A percentile compares a stretch with the other conserved stretches of the same genome.
These are phyloP conservation scores for Lipotes vexillifer DNA, from an alignment of 2,113 vertebrate species.

Conservation along the genomic window DNA sequence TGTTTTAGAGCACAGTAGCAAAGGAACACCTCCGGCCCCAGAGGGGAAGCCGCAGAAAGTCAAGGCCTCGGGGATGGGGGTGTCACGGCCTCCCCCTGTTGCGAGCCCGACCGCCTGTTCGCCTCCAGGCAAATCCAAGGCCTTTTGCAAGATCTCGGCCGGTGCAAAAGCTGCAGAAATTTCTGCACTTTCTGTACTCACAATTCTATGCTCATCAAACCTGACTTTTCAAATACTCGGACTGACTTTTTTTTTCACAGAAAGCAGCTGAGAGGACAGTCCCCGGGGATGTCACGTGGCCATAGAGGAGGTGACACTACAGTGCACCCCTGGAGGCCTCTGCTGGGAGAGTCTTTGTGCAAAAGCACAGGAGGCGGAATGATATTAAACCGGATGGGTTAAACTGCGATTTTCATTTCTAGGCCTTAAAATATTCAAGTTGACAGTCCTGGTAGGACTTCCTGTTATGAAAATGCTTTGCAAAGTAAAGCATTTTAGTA, in stretches of 20 bases:
- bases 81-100: background rate
- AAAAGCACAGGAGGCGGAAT: background rate
- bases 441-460: background rate
- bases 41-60: background rate
- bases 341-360: background rate
- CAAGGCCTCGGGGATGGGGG: background rate
- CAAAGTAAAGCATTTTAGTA: background rate
- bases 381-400: background rate
- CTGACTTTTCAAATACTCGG: background rate
- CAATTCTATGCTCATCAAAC: background rate
- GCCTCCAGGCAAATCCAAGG: background rate
- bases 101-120: background rate
- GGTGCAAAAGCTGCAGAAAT: background rate
- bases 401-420: background rate
- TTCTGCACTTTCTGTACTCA: too few species aligned
- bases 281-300: background rate
- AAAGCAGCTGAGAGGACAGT: background rate
- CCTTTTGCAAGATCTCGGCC: background rate
- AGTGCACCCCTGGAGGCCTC: too few species aligned
- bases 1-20: background rate
- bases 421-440: background rate
- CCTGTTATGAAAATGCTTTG: background rate
- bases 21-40: background rate
- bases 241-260: background rate
- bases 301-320: accelerated